Percentiles rank a stretch among this genome's conserved stretches.
These are phyloP conservation scores for Marcusenius ussheri DNA, from an alignment of 2,113 vertebrate genomes.

Conservation along the genomic window DNA sequence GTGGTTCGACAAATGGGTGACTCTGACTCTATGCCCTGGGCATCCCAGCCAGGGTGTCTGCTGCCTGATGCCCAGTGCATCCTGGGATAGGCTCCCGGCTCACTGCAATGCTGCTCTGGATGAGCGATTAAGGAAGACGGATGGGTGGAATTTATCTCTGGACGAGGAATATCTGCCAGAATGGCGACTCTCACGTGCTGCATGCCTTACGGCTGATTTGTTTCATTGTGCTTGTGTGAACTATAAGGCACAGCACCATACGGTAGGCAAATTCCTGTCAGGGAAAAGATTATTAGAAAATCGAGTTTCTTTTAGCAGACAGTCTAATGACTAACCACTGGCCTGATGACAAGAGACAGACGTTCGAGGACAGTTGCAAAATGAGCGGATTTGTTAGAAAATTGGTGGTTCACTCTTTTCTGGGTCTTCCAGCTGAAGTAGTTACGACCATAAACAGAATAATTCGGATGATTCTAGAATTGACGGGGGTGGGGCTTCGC, in stretches of 20 bases:
- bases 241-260: not conserved
- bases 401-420: slow-evolving; percentile 14
- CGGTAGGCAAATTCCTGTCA: not conserved
- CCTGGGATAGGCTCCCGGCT: not conserved
- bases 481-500: not conserved
- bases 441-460: slow-evolving; percentile 20
- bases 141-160: slow-evolving; percentile 1
- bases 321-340: slow-evolving; percentile 1
- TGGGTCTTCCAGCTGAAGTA: slow-evolving; percentile 19
- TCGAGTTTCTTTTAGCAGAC: not conserved
- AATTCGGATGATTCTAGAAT: slow-evolving; percentile 13
- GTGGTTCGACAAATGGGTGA: not conserved
- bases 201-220: slow-evolving; percentile 4
- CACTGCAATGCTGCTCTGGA: not conserved
- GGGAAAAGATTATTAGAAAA: slow-evolving; percentile 4
- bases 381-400: slow-evolving; percentile 23
- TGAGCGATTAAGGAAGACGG: not conserved
- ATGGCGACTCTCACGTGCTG: not conserved
- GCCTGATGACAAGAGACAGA: not conserved
- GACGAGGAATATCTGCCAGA: not conserved
- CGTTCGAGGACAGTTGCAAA: not conserved
- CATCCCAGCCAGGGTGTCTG: not conserved
- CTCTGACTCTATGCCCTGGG: not conserved
- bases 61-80: not conserved
- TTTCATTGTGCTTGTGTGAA: not conserved